Conservation (phyloP, 2,113 vertebrate species). For the Dipodomys merriami region DNA sequence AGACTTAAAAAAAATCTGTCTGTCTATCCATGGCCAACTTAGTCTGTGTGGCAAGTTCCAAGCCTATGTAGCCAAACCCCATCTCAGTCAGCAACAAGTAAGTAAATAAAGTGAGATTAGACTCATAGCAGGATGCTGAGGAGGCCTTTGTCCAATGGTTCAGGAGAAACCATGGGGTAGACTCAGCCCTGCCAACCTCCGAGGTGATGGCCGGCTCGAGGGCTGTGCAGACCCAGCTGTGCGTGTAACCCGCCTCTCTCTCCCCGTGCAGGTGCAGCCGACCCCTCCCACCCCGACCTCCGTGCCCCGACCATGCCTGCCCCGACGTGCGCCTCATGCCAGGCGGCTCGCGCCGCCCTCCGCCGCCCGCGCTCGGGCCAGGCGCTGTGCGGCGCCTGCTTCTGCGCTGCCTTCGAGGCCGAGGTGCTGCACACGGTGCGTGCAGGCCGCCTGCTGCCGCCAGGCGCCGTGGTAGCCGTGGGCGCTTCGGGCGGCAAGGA, state of each 20-base stretch:
- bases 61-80: too few relatives aligned
- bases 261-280: neutral
- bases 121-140: too few relatives aligned
- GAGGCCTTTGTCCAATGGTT: too few relatives aligned
- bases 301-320: constrained; percentile 77
- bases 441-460: constrained; percentile 86
- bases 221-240: neutral
- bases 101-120: too few relatives aligned
- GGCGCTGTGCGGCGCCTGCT: constrained; percentile 91
- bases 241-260: neutral
- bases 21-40: too few relatives aligned
- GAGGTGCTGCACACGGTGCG: constrained; percentile 90
- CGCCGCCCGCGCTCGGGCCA: constrained; percentile 87
- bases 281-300: neutral
- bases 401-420: constrained; percentile 92
- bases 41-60: too few relatives aligned
- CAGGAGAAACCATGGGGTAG: neutral
- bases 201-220: neutral
- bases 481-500: constrained; percentile 94
- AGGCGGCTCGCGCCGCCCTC: constrained; percentile 67
- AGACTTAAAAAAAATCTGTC: too few relatives aligned
- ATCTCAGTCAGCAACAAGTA: too few relatives aligned
- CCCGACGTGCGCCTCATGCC: constrained; percentile 85
- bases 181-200: too few relatives aligned
- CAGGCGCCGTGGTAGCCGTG: constrained; percentile 89